phyloP scores from a whole-genome alignment of 2,888 invertebrate genomes.

The Orgyia antiqua region DNA sequence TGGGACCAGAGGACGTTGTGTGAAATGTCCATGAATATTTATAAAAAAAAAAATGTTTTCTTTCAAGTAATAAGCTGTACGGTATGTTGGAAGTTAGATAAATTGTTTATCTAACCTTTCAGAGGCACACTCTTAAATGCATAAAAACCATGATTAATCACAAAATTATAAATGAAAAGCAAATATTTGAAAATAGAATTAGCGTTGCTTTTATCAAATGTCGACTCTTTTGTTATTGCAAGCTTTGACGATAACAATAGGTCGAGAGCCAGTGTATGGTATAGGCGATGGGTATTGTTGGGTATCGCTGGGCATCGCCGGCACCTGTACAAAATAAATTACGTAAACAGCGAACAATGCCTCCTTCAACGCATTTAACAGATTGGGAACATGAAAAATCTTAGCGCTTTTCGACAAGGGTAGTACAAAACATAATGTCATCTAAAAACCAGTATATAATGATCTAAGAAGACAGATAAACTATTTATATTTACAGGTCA shows the following conservation, averaged over 20 bases:
- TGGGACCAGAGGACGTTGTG: no score
- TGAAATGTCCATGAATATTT: no score
- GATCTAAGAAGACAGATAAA: slow-evolving; percentile 4
- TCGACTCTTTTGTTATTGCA: slow-evolving; percentile 18
- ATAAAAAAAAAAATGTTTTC: no score
- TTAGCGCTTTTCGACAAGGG: slow-evolving; percentile 37
- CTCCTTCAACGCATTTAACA: slow-evolving; percentile 56
- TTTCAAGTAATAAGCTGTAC: no score
- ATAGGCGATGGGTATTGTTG: slow-evolving; percentile 3
- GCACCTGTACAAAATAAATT: slow-evolving; percentile 40
- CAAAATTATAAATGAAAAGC: not conserved
- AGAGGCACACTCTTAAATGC: no score
- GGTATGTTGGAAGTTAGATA: no score
- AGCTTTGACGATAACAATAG: slow-evolving; percentile 19
- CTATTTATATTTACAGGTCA: slow-evolving; percentile 13
- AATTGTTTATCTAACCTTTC: no score
- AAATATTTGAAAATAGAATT: slow-evolving; percentile 4
- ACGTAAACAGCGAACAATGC: slow-evolving; percentile 39
- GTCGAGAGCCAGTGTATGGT: slow-evolving; percentile 7
- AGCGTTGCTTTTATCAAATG: slow-evolving; percentile 6
- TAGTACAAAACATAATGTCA: slow-evolving; percentile 17
- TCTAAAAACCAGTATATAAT: slow-evolving; percentile 13
- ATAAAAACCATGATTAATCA: no score
- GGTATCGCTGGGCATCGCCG: slow-evolving; percentile 2
- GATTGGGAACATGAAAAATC: slow-evolving; percentile 54